A percentile compares a stretch with the other conserved stretches of the same genome.
These are phyloP conservation scores for Hyaena hyaena DNA, from an alignment of 2,113 vertebrate species.

Conservation along the genomic window DNA sequence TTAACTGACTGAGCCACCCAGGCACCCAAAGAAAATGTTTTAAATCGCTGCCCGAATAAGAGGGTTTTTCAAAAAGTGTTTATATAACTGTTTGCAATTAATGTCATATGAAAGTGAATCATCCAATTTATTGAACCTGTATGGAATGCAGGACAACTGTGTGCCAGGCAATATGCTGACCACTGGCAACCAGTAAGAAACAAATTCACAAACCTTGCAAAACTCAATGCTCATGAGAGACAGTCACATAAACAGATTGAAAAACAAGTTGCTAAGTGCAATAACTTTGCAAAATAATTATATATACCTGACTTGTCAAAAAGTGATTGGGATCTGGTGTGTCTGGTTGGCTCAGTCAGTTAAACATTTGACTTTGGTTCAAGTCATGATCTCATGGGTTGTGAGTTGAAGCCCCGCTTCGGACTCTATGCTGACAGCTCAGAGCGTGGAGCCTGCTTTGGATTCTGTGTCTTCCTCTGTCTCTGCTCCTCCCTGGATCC, in stretches of 20 bases:
- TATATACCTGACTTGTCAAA: not conserved
- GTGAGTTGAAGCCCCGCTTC: too few species aligned
- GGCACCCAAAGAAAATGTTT: not conserved
- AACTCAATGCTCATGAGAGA: not conserved
- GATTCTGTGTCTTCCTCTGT: too few species aligned
- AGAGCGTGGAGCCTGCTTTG: too few species aligned
- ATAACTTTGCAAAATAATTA: not conserved
- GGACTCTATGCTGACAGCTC: too few species aligned
- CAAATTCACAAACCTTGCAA: not conserved
- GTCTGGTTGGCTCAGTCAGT: too few species aligned
- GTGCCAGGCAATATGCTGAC: not conserved
- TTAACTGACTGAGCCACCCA: too few species aligned
- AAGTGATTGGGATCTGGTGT: not conserved
- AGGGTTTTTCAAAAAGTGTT: not conserved
- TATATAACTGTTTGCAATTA: constrained; percentile 32
- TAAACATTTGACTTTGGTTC: too few species aligned
- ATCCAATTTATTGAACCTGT: not conserved
- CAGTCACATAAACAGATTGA: not conserved
- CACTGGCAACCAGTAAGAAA: not conserved
- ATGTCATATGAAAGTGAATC: constrained; percentile 14
- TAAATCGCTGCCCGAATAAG: not conserved
- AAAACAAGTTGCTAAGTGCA: not conserved
- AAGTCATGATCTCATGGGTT: too few species aligned
- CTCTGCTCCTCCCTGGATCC: too few species aligned
- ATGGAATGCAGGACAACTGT: not conserved